Conservation (phyloP, 2,797 vertebrate species). For the Eulemur coronatus region DNA sequence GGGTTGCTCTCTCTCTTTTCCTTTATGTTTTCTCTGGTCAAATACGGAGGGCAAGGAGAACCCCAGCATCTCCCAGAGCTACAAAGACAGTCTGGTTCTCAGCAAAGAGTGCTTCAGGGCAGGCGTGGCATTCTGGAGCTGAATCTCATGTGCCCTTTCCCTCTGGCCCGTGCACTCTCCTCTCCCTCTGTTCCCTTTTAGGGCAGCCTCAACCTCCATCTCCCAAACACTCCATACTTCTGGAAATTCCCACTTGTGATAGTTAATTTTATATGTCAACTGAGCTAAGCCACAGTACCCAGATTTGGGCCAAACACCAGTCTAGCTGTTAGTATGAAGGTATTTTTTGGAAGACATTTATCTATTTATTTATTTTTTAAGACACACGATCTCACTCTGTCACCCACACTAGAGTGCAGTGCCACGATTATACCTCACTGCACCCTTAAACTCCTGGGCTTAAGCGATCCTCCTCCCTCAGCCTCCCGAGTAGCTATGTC, state of each 20-base stretch:
- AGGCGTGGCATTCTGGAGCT: neutral
- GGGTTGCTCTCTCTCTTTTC: neutral
- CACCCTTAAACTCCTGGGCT: too few species aligned
- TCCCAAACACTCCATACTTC: neutral
- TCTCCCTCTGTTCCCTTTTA: neutral
- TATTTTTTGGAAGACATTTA: neutral
- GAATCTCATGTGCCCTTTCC: too few species aligned
- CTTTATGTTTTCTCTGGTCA: neutral
- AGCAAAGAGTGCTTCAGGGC: neutral
- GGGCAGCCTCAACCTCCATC: neutral
- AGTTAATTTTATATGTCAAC: neutral
- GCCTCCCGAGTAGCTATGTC: too few species aligned
- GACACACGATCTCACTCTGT: too few species aligned
- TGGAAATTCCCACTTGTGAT: neutral
- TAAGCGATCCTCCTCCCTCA: too few species aligned
- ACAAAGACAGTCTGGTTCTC: neutral
- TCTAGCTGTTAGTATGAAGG: neutral
- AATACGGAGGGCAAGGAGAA: neutral
- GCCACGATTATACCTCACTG: too few species aligned
- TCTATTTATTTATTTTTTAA: too few species aligned
- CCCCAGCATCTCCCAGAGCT: neutral
- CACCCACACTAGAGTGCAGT: too few species aligned
- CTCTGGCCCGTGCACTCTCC: neutral
- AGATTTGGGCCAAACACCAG: neutral
- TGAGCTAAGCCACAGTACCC: neutral